Conservation (phyloP, 1,140 invertebrate species). For the Belonocnema kinseyi region DNA sequence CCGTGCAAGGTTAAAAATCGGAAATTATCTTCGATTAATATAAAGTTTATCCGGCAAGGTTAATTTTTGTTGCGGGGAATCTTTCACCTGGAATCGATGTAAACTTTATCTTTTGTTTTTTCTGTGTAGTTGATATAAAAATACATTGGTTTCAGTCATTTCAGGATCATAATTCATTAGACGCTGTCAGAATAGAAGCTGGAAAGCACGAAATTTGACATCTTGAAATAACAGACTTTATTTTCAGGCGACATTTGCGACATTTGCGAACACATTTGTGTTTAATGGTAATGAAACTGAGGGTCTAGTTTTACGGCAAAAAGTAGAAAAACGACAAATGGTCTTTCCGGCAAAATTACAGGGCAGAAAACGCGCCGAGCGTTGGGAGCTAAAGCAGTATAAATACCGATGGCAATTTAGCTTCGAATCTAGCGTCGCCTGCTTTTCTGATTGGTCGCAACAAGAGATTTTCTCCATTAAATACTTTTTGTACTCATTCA, state of each 20-base stretch:
- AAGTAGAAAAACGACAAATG: slow-evolving; percentile 22
- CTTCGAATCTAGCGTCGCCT: slow-evolving; percentile 7
- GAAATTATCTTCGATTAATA: too few species aligned
- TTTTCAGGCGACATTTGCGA: neutral
- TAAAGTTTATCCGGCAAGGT: too few species aligned
- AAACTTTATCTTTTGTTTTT: too few species aligned
- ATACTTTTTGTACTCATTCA: neutral
- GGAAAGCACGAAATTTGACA: neutral
- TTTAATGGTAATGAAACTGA: slow-evolving; percentile 22
- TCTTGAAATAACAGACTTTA: neutral
- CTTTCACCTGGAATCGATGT: too few species aligned
- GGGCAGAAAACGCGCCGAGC: slow-evolving; percentile 10
- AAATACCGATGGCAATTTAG: slow-evolving; percentile 13
- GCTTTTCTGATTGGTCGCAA: slow-evolving; percentile 1
- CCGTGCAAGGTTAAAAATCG: too few species aligned
- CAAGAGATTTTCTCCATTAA: neutral
- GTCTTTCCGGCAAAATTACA: slow-evolving; percentile 13
- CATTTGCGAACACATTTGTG: too few species aligned
- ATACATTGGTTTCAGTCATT: too few species aligned
- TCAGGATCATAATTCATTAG: too few species aligned
- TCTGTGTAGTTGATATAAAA: too few species aligned
- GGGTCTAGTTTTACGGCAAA: slow-evolving; percentile 24
- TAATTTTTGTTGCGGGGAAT: too few species aligned
- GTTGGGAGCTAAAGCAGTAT: slow-evolving; percentile 19
- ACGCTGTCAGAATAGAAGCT: neutral